Evolutionary conservation across 2,888 invertebrate species (phyloP).

Genomic region (Empis stercorea): DNA sequence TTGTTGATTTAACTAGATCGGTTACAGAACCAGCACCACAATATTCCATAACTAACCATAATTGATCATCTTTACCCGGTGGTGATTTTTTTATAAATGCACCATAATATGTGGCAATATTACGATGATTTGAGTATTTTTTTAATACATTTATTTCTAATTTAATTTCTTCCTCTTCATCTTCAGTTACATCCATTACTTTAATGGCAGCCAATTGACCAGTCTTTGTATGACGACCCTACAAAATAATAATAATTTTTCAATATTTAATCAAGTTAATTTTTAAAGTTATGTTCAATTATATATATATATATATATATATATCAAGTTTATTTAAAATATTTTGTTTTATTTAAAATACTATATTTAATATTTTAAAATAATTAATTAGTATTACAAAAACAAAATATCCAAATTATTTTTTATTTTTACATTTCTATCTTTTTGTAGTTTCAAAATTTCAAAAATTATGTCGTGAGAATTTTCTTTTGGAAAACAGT

Average conservation of each 20-base stretch:
- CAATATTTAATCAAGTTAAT: too few species aligned
- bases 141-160: constrained; percentile 99
- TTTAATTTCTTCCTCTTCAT: constrained; percentile 99
- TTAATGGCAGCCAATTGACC: constrained; percentile 99
- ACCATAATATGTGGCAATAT: constrained; percentile 99
- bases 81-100: constrained; percentile 99
- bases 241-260: constrained; percentile 16
- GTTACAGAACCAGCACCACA: constrained; percentile 99
- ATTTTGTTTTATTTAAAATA: background rate
- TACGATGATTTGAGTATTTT: constrained; percentile 96
- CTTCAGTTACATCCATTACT: constrained; percentile 99
- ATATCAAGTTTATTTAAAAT: too few species aligned
- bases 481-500: too few species aligned
- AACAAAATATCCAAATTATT: too few species aligned
- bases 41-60: constrained; percentile 99
- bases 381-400: too few species aligned
- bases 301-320: too few species aligned
- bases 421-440: too few species aligned
- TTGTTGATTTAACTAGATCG: constrained; percentile 97
- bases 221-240: constrained; percentile 99
- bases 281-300: too few species aligned
- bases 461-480: too few species aligned
- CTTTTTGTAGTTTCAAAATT: too few species aligned
- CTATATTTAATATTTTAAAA: too few species aligned
- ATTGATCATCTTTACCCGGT: constrained; percentile 96